These are phyloP conservation scores for Papilio polytes DNA, from an alignment of 1,140 invertebrate genomes.

Conservation along the genomic window DNA sequence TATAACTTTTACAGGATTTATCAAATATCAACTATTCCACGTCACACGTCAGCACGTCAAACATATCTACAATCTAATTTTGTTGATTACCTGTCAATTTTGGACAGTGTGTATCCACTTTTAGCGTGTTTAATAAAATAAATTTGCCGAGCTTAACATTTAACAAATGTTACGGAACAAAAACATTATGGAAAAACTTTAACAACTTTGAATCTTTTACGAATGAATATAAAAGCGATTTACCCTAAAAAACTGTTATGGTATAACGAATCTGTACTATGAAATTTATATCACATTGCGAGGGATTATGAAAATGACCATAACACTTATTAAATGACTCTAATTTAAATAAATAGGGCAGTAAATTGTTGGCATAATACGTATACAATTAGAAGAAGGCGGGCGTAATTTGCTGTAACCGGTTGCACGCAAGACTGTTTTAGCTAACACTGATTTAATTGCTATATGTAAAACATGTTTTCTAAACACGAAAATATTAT, in stretches of 20 bases:
- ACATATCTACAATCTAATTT: neutral
- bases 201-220: too few relatives aligned
- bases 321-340: slow-evolving; percentile 8
- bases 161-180: neutral
- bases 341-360: slow-evolving; percentile 23
- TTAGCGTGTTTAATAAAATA: too few relatives aligned
- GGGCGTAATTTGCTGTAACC: neutral
- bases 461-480: neutral
- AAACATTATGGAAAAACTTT: too few relatives aligned
- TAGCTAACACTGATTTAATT: neutral
- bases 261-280: neutral
- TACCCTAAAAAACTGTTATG: neutral
- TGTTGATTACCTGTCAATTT: neutral
- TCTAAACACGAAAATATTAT: neutral
- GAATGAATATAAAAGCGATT: too few relatives aligned
- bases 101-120: neutral
- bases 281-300: neutral
- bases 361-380: neutral
- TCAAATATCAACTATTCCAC: slow-evolving; percentile 41
- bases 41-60: slow-evolving; percentile 45
- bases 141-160: neutral
- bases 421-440: slow-evolving; percentile 10
- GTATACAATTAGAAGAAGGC: slow-evolving; percentile 4
- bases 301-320: neutral
- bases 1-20: slow-evolving; percentile 52